Evolutionary conservation across 2,888 invertebrate genomes (phyloP).

Genomic region (Dilophus febrilis): DNA sequence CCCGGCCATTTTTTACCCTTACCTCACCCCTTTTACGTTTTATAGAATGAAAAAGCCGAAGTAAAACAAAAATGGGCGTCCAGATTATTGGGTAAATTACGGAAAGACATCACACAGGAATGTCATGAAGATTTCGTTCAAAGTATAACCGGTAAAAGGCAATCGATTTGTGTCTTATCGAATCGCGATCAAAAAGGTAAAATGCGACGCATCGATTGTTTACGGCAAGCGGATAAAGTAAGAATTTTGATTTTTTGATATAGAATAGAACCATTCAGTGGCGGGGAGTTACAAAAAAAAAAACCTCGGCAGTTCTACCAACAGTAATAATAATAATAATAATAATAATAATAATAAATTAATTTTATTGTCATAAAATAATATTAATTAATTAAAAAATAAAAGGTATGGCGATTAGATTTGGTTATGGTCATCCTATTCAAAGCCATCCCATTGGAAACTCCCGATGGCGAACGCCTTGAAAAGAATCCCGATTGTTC

Average conservation of each 20-base stretch:
- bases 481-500: conserved; percentile 97
- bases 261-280: no score
- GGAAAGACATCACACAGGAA: conserved; percentile 98
- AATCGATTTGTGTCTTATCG: conserved; percentile 92
- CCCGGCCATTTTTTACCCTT: no score
- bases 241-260: no score
- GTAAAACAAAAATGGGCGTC: conserved; percentile 99
- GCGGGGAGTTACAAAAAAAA: no score
- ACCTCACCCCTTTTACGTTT: no score
- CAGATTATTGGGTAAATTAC: conserved; percentile 83
- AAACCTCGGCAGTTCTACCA: no score
- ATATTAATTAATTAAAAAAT: no score
- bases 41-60: conserved; percentile 97
- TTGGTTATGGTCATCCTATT: conserved; percentile 99
- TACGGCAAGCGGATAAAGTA: conserved; percentile 97
- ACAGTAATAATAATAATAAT: no score
- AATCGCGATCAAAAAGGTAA: conserved; percentile 99
- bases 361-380: no score
- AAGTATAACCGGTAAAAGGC: conserved; percentile 92
- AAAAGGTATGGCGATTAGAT: conserved; percentile 92
- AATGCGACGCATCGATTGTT: conserved; percentile 98
- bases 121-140: conserved; percentile 96
- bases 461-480: conserved; percentile 95
- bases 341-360: no score
- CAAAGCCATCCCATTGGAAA: conserved; percentile 97